A percentile compares a stretch with the other conserved stretches of the same genome.
phyloP scores from a whole-genome alignment of 2,113 vertebrate genomes.

The Ptyas mucosa region DNA sequence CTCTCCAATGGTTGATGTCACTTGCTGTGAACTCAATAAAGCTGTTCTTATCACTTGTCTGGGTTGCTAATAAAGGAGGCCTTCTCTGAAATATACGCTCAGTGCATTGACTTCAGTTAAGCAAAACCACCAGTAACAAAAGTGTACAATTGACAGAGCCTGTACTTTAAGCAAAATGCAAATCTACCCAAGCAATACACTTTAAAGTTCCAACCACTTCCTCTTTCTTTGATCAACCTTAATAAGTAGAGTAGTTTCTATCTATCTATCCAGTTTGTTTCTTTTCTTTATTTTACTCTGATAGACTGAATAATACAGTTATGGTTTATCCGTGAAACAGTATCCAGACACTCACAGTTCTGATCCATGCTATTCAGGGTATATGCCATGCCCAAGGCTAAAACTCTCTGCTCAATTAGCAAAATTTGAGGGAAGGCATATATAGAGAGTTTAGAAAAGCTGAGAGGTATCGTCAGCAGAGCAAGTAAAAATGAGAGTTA shows the following conservation, averaged over 20 bases:
- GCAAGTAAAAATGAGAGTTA: neutral
- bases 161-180: neutral
- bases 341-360: neutral
- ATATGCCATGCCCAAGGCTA: neutral
- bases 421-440: neutral
- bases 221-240: neutral
- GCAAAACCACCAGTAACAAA: neutral
- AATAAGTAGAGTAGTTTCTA: neutral
- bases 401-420: neutral
- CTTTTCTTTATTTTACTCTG: neutral
- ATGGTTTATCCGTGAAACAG: neutral
- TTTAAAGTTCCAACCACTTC: neutral
- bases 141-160: neutral
- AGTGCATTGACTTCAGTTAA: neutral
- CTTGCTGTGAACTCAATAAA: neutral
- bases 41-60: neutral
- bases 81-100: neutral
- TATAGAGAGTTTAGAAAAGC: neutral
- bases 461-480: neutral
- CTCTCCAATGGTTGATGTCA: neutral
- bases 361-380: neutral
- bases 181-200: too few relatives aligned
- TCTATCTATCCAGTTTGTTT: neutral
- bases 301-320: neutral
- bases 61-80: neutral